Base-by-base conservation (phyloP, 2,888 invertebrate species). In the Tyria jacobaeae region DNA sequence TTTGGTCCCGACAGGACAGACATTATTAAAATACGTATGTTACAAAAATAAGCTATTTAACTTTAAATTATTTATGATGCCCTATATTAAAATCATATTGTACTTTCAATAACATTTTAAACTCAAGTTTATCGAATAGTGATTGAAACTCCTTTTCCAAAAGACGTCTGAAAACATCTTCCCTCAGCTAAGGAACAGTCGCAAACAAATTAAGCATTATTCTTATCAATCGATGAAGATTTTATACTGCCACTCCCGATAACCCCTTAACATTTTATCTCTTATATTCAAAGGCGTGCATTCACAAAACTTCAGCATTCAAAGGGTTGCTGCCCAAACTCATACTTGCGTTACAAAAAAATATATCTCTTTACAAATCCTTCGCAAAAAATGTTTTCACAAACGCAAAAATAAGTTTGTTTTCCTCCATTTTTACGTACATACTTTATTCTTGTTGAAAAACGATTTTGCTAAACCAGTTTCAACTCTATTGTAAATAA, bases 221-320 rank as follows among this genome's bases (percentile, higher is more conserved):
- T 24, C 53, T 62, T 35, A 75, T 61, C 57, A 57, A 75, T 71
- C 64, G 69, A 65, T 64, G 65, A 64, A 64, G 69, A 68, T 71
- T 72, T 73, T 61, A 66, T 67, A 65, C 44, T 62, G 54, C 61
- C 60, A 27, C 51, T 53, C 7, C 57, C 47, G 60, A 73, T 68
- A 73, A 71, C 62, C 66, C 65, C 15, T 49, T 41, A 24, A 27
- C 25, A 15, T 47, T 62, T 60, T 60, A 68, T 71, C 66, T 66
- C 63, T 71, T 69, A 69, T 64, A 69, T 60, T 68, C 69, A 66
- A 70, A 73, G 76, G 66, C 65, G 69, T 73, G 74, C 76, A 73
- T 69, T 74, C 65, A 66, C 62, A 48, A 72, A 76, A 76, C 66
- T 74, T 69, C n/a, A 34, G 63, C 68, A 70, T 41, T 66, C 59